Conservation (phyloP, 1,140 invertebrate genomes). For the Danaus melanippus region DNA sequence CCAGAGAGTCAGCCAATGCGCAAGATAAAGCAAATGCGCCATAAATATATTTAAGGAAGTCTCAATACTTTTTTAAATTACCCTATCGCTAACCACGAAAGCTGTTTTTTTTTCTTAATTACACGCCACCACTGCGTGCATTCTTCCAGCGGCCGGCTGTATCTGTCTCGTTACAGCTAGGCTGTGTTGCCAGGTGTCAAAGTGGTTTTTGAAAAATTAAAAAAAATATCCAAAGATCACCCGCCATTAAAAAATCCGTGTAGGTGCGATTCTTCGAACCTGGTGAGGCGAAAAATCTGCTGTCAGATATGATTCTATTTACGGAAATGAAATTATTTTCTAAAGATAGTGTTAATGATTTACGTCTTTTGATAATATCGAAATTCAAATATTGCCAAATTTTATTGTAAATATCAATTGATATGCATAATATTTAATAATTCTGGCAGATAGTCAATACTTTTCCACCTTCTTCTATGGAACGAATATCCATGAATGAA, state of each 20-base stretch:
- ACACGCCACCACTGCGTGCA: conserved; percentile 22
- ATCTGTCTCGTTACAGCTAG: conserved; percentile 31
- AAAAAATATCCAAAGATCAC: conserved; percentile 45
- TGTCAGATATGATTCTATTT: conserved; percentile 40
- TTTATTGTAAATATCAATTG: no score
- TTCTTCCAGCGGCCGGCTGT: conserved; percentile 38
- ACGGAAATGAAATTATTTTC: conserved; percentile 14
- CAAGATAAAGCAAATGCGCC: conserved; percentile 17
- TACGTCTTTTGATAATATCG: no score
- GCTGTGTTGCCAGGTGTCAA: conserved; percentile 53
- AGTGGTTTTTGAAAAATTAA: conserved; percentile 44
- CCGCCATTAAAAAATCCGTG: conserved; percentile 55
- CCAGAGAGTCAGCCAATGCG: no score
- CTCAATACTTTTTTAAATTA: conserved; percentile 23
- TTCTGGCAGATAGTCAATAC: no score
- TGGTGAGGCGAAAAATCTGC: conserved; percentile 57
- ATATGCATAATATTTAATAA: no score
- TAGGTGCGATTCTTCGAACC: conserved; percentile 41
- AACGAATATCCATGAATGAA: no score
- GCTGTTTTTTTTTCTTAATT: conserved; percentile 28
- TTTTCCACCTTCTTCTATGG: no score
- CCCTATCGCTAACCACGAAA: conserved; percentile 19
- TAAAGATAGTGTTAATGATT: no score
- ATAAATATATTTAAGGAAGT: conserved; percentile 15
- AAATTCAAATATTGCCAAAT: no score